Evolutionary conservation across 2,797 vertebrate species (phyloP).

Genomic region (Adrianichthys oophorus): DNA sequence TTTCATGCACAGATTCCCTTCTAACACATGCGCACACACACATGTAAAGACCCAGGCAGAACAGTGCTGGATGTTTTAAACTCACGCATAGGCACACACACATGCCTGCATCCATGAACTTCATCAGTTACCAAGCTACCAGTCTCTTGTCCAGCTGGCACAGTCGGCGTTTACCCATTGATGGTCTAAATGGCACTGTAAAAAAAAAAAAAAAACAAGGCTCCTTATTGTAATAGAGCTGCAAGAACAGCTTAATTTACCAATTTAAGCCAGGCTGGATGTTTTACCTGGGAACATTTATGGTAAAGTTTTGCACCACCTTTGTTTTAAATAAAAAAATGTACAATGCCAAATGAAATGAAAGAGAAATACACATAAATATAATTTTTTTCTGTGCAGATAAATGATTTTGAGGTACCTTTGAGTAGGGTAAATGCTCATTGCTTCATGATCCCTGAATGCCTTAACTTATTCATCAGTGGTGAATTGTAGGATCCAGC

Average conservation of each 20-base stretch:
- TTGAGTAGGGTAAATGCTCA: slow-evolving; percentile 29
- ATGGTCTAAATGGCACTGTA: slow-evolving; percentile 58
- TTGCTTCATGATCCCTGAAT: slow-evolving; percentile 12
- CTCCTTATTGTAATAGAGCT: slow-evolving; percentile 48
- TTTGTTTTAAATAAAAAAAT: slow-evolving; percentile 56
- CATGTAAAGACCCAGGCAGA: slow-evolving; percentile 30
- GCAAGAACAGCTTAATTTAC: slow-evolving; percentile 60
- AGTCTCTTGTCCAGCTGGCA: slow-evolving; percentile 53
- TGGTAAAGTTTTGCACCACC: slow-evolving; percentile 42
- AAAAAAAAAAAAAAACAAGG: slow-evolving; percentile 61
- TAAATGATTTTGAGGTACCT: slow-evolving; percentile 50
- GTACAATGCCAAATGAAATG: slow-evolving; percentile 38
- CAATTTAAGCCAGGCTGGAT: slow-evolving; percentile 38
- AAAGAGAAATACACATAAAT: slow-evolving; percentile 58
- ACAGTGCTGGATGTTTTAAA: slow-evolving; percentile 22
- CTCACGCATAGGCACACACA: slow-evolving; percentile 12
- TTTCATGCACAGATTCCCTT: slow-evolving; percentile 55
- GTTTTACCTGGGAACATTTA: slow-evolving; percentile 58
- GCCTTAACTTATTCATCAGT: not conserved
- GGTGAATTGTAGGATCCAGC: no score
- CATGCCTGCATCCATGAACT: slow-evolving; percentile 13
- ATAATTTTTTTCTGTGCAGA: slow-evolving; percentile 27
- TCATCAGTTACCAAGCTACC: slow-evolving; percentile 35
- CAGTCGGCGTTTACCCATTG: slow-evolving; percentile 50
- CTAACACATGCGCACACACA: slow-evolving; percentile 15